phyloP scores from a whole-genome alignment of 2,113 vertebrate species.

The Nanger granti region DNA sequence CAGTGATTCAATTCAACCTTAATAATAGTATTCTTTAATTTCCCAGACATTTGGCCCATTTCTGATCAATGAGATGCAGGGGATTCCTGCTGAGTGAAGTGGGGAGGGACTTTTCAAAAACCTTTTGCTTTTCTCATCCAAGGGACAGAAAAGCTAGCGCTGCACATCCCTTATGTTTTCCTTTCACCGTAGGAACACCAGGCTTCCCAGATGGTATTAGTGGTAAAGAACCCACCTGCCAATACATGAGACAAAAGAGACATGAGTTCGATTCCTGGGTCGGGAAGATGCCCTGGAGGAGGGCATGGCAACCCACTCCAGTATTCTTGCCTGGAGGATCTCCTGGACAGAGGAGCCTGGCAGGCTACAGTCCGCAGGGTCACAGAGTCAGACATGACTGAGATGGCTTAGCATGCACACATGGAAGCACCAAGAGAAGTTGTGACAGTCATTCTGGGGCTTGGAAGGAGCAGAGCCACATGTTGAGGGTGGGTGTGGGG shows the following conservation, averaged over 20 bases:
- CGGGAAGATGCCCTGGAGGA: not conserved
- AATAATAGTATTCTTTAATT: not conserved
- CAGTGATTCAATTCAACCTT: too few species aligned
- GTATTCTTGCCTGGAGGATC: not conserved
- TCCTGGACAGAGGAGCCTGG: not conserved
- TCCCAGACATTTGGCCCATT: not conserved
- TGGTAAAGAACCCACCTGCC: not conserved
- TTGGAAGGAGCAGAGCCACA: not conserved
- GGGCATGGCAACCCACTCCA: not conserved
- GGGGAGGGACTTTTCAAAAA: not conserved
- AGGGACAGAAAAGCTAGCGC: not conserved
- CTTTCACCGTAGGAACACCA: accelerated
- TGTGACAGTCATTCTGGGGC: too few species aligned
- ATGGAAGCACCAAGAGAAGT: not conserved
- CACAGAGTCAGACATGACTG: not conserved
- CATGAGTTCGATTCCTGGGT: not conserved
- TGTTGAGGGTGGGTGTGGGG: too few species aligned
- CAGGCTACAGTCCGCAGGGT: not conserved
- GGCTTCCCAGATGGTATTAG: not conserved
- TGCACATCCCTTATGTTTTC: not conserved
- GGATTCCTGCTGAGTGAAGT: too few species aligned
- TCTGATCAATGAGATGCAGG: not conserved
- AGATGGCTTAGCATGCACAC: not conserved
- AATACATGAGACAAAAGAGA: not conserved
- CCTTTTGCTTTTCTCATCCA: not conserved